A percentile compares a stretch with the other conserved stretches of the same genome.
Conservation (phyloP, 1,140 invertebrate species). For the Leptopilina boulardi region DNA sequence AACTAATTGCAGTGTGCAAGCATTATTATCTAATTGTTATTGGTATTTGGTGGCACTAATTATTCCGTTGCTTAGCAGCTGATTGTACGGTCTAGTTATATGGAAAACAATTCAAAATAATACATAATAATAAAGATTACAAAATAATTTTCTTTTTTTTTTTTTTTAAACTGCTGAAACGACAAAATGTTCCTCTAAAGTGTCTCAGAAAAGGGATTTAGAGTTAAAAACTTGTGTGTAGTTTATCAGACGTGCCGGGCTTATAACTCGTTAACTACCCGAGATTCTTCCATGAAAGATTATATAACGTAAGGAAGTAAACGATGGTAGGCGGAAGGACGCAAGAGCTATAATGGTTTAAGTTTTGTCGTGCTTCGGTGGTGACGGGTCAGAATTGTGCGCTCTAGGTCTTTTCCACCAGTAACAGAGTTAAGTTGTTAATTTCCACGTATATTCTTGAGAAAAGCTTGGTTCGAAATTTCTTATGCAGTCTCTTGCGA, state of each 20-base stretch:
- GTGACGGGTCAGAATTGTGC: slow-evolving; percentile 33
- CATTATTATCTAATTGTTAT: slow-evolving; percentile 15
- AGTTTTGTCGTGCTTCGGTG: slow-evolving; percentile 39
- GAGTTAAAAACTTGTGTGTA: not conserved
- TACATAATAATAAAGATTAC: too few species aligned
- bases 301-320: slow-evolving; percentile 36
- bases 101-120: not conserved
- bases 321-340: slow-evolving; percentile 8
- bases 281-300: slow-evolving; percentile 38
- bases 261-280: slow-evolving; percentile 35
- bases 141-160: too few species aligned
- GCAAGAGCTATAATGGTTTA: slow-evolving; percentile 36
- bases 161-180: not conserved
- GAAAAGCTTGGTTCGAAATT: slow-evolving; percentile 45
- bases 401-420: slow-evolving; percentile 50
- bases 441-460: slow-evolving; percentile 46
- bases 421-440: slow-evolving; percentile 54
- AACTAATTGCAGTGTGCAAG: not conserved
- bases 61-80: not conserved
- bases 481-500: slow-evolving; percentile 37
- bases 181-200: not conserved
- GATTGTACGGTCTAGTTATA: not conserved
- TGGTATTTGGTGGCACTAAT: not conserved
- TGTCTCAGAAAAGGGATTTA: not conserved
- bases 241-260: slow-evolving; percentile 5